phyloP scores from a whole-genome alignment of 2,113 vertebrate species.

The Dunckerocampus dactyliophorus region DNA sequence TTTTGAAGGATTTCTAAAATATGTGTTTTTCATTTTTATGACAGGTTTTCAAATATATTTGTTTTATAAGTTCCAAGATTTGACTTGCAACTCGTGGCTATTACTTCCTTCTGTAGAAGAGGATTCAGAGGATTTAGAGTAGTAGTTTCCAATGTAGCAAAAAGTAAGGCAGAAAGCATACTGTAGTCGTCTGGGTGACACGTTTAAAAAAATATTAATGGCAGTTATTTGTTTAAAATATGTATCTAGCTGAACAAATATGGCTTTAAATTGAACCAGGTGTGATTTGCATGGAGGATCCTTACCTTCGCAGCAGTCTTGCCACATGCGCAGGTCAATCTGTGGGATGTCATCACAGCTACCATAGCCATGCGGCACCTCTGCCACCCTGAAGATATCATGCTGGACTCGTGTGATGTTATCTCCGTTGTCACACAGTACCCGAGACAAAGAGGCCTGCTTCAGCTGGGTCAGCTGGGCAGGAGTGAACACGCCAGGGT shows the following conservation, averaged over 20 bases:
- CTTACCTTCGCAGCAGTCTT: conserved; percentile 96
- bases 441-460: conserved; percentile 86
- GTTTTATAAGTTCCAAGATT: too few species aligned
- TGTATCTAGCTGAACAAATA: not conserved
- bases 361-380: conserved; percentile 86
- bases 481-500: conserved; percentile 87
- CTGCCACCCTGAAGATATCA: conserved; percentile 86
- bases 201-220: not conserved
- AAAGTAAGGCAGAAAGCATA: too few species aligned
- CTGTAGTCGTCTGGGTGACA: not conserved
- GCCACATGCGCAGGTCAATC: conserved; percentile 94
- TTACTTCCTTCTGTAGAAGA: too few species aligned
- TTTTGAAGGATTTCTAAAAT: too few species aligned
- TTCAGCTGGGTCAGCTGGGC: conserved; percentile 94
- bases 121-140: too few species aligned
- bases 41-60: too few species aligned
- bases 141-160: too few species aligned
- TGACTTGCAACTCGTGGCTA: too few species aligned
- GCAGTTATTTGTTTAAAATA: not conserved
- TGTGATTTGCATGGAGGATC: not conserved
- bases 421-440: conserved; percentile 92
- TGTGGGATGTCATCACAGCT: conserved; percentile 86
- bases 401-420: conserved; percentile 91
- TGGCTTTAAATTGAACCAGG: not conserved
- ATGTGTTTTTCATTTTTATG: too few species aligned